Evolutionary conservation across 1,140 invertebrate species (phyloP).

Genomic region (Andrena cerasifolii): DNA sequence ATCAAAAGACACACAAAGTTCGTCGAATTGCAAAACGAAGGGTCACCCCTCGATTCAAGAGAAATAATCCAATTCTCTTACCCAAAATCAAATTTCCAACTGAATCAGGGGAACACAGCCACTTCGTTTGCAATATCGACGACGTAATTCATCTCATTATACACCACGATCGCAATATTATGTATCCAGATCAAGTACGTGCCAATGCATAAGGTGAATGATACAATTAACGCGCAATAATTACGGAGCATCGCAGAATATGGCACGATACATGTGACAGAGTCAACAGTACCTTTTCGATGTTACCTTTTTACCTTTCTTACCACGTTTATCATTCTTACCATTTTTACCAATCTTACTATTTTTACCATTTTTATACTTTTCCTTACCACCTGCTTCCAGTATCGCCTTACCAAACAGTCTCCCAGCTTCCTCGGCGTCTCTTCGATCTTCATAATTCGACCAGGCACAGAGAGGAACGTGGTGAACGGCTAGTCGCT

Average conservation of each 20-base stretch:
- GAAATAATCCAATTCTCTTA: constrained; percentile 31
- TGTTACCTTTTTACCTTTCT: constrained; percentile 26
- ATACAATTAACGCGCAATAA: background rate
- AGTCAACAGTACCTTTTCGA: background rate
- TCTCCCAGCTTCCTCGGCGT: background rate
- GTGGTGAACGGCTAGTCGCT: background rate
- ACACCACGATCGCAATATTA: background rate
- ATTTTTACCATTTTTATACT: too few species aligned
- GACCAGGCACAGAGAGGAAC: background rate
- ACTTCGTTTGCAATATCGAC: constrained; percentile 25
- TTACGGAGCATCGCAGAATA: background rate
- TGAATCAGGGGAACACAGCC: background rate
- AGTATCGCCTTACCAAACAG: constrained; percentile 15
- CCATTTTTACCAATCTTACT: too few species aligned
- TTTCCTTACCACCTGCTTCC: background rate
- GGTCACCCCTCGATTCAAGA: background rate
- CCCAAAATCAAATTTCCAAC: constrained; percentile 23
- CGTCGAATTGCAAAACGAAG: background rate
- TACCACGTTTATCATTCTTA: constrained; percentile 7
- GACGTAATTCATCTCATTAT: background rate
- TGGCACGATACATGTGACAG: background rate
- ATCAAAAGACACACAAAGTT: too few species aligned
- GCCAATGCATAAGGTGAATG: background rate
- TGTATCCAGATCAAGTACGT: background rate
- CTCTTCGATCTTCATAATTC: constrained; percentile 35